Conservation (phyloP, 2,888 invertebrate species). For the Mythimna vitellina region DNA sequence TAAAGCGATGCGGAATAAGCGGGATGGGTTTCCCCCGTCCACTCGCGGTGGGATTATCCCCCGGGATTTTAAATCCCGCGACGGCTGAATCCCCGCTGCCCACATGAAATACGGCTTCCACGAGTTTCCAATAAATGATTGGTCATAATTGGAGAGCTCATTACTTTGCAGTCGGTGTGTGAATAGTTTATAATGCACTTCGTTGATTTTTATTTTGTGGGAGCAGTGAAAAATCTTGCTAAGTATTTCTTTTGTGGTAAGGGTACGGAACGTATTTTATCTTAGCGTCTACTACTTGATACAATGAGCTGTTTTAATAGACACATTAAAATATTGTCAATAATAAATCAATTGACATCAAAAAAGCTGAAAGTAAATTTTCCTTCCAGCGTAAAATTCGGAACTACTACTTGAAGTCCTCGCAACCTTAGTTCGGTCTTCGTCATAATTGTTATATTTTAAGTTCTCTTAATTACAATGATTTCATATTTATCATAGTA, state of each 20-base stretch:
- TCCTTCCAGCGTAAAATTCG: too few species aligned
- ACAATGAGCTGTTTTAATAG: background rate
- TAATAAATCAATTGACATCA: background rate
- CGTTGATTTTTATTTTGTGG: conserved; percentile 7
- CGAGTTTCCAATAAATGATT: conserved; percentile 56
- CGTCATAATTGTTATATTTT: too few species aligned
- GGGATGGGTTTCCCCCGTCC: conserved; percentile 49
- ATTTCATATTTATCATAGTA: too few species aligned
- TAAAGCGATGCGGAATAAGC: conserved; percentile 49
- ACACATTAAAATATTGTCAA: background rate
- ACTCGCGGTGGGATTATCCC: conserved; percentile 55
- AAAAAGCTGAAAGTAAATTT: too few species aligned
- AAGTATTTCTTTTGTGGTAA: background rate
- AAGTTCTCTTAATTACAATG: too few species aligned
- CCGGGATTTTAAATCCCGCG: conserved; percentile 57
- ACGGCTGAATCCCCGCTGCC: conserved; percentile 50
- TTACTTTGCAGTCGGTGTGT: conserved; percentile 26
- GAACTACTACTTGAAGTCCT: too few species aligned
- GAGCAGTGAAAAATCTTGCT: background rate
- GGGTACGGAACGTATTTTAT: background rate
- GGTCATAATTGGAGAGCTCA: conserved; percentile 55
- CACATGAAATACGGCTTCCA: conserved; percentile 52
- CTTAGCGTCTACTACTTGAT: background rate
- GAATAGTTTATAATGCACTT: conserved; percentile 20
- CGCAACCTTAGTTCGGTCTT: too few species aligned